Percentiles rank a stretch among this genome's conserved stretches.
phyloP scores from a whole-genome alignment of 2,797 vertebrate genomes.

The Coregonus ussuriensis region DNA sequence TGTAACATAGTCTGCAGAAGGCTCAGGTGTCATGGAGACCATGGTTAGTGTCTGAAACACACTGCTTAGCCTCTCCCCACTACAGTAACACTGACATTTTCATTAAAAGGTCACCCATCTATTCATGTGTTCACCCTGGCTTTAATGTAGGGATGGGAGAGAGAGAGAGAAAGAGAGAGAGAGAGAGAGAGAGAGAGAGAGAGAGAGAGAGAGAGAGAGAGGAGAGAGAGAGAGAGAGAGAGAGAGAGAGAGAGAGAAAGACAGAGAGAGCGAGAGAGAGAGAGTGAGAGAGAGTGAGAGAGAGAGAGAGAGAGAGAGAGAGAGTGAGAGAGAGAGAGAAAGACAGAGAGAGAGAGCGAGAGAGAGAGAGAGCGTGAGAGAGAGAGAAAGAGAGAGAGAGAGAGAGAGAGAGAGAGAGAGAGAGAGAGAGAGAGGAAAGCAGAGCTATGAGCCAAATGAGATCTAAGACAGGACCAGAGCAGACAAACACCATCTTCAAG shows the following conservation, averaged over 20 bases:
- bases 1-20: constrained; percentile 60
- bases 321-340: too few species aligned
- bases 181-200: constrained; percentile 20
- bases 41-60: constrained; percentile 52
- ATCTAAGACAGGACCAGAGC: constrained; percentile 69
- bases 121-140: constrained; percentile 78
- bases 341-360: too few species aligned
- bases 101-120: constrained; percentile 82
- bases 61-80: constrained; percentile 40
- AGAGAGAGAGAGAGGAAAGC: constrained; percentile 14
- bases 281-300: constrained; percentile 2
- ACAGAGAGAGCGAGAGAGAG: constrained; percentile 22
- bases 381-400: neutral
- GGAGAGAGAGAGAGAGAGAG: constrained; percentile 28
- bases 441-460: constrained; percentile 69
- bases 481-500: constrained; percentile 39
- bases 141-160: constrained; percentile 84
- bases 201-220: constrained; percentile 10
- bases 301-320: too few species aligned
- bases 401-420: constrained; percentile 25
- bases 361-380: too few species aligned
- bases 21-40: constrained; percentile 61
- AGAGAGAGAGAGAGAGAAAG: constrained; percentile 21
- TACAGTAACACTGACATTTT: constrained; percentile 81
- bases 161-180: constrained; percentile 77